A percentile compares a stretch with the other conserved stretches of the same genome.
Evolutionary conservation across 2,888 invertebrate genomes (phyloP).

Genomic region (Sinohyriopsis cumingii): DNA sequence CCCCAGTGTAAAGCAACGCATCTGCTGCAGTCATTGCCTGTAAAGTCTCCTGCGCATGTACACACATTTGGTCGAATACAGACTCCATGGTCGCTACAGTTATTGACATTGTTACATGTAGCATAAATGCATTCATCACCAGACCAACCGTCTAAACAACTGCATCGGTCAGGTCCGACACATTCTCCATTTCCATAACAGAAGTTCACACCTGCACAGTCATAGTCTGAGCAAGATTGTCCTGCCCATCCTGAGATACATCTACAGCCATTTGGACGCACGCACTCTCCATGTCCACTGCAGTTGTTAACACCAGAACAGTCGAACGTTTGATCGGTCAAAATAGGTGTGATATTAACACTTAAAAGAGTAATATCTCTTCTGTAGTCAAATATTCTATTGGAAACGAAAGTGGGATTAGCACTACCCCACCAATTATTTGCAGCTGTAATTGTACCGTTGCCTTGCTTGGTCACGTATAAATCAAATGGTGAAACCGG

Average conservation of each 20-base stretch:
- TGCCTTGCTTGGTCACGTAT: conserved; percentile 11
- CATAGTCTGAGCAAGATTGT: conserved; percentile 20
- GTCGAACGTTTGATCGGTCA: too few relatives aligned
- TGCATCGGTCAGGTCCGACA: conserved; percentile 39
- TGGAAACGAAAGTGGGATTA: conserved; percentile 3
- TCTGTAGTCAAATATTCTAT: conserved; percentile 20
- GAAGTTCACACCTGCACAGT: conserved; percentile 28
- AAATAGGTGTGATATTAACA: conserved; percentile 21
- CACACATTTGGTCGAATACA: conserved; percentile 25
- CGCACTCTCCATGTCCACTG: conserved; percentile 31
- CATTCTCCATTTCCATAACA: conserved; percentile 42
- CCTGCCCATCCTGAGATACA: conserved; percentile 33
- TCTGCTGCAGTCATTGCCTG: conserved; percentile 9
- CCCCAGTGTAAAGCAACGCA: conserved; percentile 22
- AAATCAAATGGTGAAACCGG: conserved; percentile 28
- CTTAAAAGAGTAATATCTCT: conserved; percentile 10
- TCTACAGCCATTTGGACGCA: conserved; percentile 27
- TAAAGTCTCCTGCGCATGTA: conserved; percentile 9
- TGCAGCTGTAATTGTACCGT: conserved; percentile 13
- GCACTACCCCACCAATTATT: conserved; percentile 39
- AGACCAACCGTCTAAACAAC: conserved; percentile 37
- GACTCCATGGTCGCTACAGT: conserved; percentile 17
- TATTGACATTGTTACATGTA: too few relatives aligned
- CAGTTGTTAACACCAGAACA: conserved; percentile 30
- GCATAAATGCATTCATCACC: conserved; percentile 29